Evolutionary conservation across 1,140 invertebrate genomes (phyloP).

Genomic region (Cotesia vestalis): DNA sequence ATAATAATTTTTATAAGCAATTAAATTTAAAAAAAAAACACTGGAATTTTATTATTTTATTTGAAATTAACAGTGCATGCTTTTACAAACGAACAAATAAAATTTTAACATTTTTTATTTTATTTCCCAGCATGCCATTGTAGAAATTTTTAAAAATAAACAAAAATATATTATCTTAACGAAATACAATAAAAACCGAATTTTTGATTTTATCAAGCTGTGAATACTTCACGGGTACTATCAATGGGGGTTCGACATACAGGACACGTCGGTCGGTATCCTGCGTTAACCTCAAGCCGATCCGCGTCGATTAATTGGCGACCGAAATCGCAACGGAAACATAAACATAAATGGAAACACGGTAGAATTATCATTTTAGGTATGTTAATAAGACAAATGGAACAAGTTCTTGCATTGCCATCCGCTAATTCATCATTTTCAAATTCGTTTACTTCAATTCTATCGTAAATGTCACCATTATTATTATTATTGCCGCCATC

Average conservation of each 20-base stretch:
- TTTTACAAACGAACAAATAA: too few relatives aligned
- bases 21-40: too few relatives aligned
- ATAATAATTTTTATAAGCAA: too few relatives aligned
- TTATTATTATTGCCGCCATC: background rate
- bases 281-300: background rate
- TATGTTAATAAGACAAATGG: background rate
- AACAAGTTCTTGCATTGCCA: background rate
- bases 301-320: slow-evolving; percentile 1
- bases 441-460: background rate
- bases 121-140: too few relatives aligned
- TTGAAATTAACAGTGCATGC: too few relatives aligned
- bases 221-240: too few relatives aligned
- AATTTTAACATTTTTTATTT: too few relatives aligned
- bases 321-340: background rate
- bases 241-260: background rate
- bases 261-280: background rate
- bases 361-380: background rate
- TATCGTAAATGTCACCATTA: background rate
- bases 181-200: too few relatives aligned
- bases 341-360: background rate
- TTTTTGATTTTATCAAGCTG: too few relatives aligned
- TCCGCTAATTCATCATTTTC: background rate
- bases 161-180: too few relatives aligned
- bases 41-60: too few relatives aligned
- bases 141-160: too few relatives aligned